Evolutionary conservation across 1,140 invertebrate species (phyloP).

Genomic region (Lasioglossum baleicum): DNA sequence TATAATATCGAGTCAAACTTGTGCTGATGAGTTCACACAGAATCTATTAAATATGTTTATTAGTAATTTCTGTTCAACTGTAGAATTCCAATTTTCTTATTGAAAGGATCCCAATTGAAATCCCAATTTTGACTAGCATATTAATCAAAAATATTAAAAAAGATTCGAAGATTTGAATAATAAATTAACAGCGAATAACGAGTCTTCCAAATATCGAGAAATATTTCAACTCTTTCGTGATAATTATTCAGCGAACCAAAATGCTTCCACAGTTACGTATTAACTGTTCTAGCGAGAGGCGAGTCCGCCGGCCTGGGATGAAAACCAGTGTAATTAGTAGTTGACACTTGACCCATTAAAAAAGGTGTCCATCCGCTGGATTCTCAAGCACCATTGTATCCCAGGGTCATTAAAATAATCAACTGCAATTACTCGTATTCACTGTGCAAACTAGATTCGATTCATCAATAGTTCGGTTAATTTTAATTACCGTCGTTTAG

Average conservation of each 20-base stretch:
- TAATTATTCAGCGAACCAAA: background rate
- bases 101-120: too few species aligned
- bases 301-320: background rate
- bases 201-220: too few species aligned
- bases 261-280: background rate
- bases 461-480: conserved; percentile 1
- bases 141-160: too few species aligned
- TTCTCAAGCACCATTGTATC: conserved; percentile 13
- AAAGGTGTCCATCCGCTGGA: conserved; percentile 21
- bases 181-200: too few species aligned
- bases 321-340: conserved; percentile 38
- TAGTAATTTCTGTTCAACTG: too few species aligned
- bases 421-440: conserved; percentile 26
- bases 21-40: too few species aligned
- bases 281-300: background rate
- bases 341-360: conserved; percentile 46
- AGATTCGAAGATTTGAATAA: too few species aligned
- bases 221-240: background rate
- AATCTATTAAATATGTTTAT: too few species aligned
- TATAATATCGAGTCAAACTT: too few species aligned
- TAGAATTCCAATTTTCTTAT: too few species aligned
- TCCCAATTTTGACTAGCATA: too few species aligned
- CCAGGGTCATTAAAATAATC: conserved; percentile 32
- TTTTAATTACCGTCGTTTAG: conserved; percentile 11
- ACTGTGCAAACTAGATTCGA: background rate